Conservation (phyloP, 2,888 invertebrate species). For the Escarpia spicata region DNA sequence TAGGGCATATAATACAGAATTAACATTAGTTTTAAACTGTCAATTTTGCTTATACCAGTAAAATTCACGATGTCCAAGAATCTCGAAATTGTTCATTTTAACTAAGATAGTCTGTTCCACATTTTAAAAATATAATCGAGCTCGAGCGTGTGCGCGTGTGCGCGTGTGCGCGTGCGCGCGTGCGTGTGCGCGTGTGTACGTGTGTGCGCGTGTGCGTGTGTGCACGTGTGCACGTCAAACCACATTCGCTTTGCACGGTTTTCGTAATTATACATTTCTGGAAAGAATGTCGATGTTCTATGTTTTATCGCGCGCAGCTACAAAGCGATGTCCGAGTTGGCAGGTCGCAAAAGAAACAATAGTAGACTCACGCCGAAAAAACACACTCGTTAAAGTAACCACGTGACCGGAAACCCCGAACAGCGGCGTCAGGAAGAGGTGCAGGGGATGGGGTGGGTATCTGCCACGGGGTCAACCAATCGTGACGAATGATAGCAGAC, state of each 20-base stretch:
- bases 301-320: too few species aligned
- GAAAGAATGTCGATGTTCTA: too few species aligned
- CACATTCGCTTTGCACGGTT: too few species aligned
- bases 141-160: not conserved
- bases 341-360: not conserved
- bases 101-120: too few species aligned
- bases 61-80: not conserved
- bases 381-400: not conserved
- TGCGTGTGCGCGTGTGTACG: not conserved
- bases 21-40: too few species aligned
- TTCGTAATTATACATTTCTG: too few species aligned
- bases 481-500: not conserved
- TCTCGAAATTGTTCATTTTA: not conserved
- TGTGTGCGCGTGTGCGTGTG: too few species aligned
- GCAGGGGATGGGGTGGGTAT: not conserved
- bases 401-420: not conserved
- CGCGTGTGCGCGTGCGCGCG: not conserved
- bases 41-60: not conserved
- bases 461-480: not conserved
- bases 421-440: not conserved
- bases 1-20: too few species aligned
- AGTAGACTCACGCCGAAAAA: not conserved
- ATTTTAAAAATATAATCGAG: not conserved
- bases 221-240: not conserved
- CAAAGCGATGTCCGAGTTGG: too few species aligned